A percentile compares a stretch with the other conserved stretches of the same genome.
phyloP scores from a whole-genome alignment of 2,797 vertebrate genomes.

The Chromobotia macracanthus region DNA sequence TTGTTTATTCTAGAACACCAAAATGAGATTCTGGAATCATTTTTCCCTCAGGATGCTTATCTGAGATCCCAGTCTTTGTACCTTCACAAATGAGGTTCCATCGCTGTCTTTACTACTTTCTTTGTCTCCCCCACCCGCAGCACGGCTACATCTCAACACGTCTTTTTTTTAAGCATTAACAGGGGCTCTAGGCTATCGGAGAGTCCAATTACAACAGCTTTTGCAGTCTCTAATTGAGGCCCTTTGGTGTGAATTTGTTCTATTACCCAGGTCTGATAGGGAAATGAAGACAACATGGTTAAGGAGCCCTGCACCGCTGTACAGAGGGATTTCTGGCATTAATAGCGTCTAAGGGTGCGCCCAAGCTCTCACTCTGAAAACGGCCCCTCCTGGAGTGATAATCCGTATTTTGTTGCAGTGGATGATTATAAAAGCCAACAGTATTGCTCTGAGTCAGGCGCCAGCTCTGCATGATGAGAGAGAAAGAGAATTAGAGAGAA shows the following conservation, averaged over 20 bases:
- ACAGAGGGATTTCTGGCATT: conserved; percentile 77
- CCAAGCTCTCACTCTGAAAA: conserved; percentile 75
- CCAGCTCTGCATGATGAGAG: conserved; percentile 72
- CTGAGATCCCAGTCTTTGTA: conserved; percentile 8
- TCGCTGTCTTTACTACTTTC: conserved; percentile 42
- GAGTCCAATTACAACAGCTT: conserved; percentile 81
- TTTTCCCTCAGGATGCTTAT: conserved; percentile 12
- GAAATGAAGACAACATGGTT: conserved; percentile 78
- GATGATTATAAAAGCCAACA: conserved; percentile 81
- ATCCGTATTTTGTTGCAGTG: conserved; percentile 81
- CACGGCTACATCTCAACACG: conserved; percentile 67
- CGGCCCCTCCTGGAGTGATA: conserved; percentile 75
- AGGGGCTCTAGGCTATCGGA: conserved; percentile 73
- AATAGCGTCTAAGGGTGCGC: conserved; percentile 75
- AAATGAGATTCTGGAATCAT: conserved; percentile 22
- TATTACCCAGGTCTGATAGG: conserved; percentile 75
- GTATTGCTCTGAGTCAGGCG: conserved; percentile 75
- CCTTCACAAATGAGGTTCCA: conserved; percentile 42
- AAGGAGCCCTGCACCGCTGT: conserved; percentile 67
- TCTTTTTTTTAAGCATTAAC: conserved; percentile 66
- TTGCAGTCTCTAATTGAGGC: conserved; percentile 80
- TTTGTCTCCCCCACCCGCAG: conserved; percentile 68
- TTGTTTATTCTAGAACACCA: not conserved
- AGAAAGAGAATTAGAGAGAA: conserved; percentile 61
- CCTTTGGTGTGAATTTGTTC: conserved; percentile 81